Percentiles rank a stretch among this genome's conserved stretches.
These are phyloP conservation scores for Tenualosa ilisha DNA, from an alignment of 2,797 vertebrate genomes.

Conservation along the genomic window DNA sequence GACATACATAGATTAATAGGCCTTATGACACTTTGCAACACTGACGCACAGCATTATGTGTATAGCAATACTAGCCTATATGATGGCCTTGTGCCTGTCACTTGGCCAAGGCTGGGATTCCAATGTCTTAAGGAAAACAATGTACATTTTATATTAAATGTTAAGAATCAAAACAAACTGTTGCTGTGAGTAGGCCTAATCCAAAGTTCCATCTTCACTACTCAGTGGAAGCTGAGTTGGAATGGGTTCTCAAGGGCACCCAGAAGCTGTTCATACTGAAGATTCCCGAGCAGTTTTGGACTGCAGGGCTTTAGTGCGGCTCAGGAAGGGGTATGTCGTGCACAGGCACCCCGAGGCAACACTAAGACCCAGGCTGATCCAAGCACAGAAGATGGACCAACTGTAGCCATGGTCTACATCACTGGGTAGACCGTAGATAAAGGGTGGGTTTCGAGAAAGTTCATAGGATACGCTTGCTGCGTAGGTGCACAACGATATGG, in stretches of 20 bases:
- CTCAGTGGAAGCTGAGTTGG: not conserved
- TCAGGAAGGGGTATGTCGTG: constrained; percentile 80
- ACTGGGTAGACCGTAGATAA: constrained; percentile 82
- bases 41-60: constrained; percentile 29
- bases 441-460: constrained; percentile 81
- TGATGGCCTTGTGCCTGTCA: not conserved
- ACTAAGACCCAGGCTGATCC: constrained; percentile 82
- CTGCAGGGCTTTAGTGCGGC: constrained; percentile 72
- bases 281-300: constrained; percentile 73
- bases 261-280: constrained; percentile 48
- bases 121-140: constrained; percentile 5
- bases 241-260: constrained; percentile 1
- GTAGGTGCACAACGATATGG: constrained; percentile 85
- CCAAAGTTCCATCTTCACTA: not conserved
- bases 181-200: not conserved
- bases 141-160: not conserved
- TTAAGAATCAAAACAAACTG: not conserved
- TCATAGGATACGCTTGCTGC: constrained; percentile 85
- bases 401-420: constrained; percentile 86
- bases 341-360: constrained; percentile 82
- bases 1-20: constrained; percentile 32
- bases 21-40: constrained; percentile 28
- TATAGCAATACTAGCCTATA: constrained; percentile 30
- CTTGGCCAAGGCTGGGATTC: constrained; percentile 16
- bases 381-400: constrained; percentile 85